phyloP scores from a whole-genome alignment of 2,888 invertebrate species.

The Zygogramma bicolorata region DNA sequence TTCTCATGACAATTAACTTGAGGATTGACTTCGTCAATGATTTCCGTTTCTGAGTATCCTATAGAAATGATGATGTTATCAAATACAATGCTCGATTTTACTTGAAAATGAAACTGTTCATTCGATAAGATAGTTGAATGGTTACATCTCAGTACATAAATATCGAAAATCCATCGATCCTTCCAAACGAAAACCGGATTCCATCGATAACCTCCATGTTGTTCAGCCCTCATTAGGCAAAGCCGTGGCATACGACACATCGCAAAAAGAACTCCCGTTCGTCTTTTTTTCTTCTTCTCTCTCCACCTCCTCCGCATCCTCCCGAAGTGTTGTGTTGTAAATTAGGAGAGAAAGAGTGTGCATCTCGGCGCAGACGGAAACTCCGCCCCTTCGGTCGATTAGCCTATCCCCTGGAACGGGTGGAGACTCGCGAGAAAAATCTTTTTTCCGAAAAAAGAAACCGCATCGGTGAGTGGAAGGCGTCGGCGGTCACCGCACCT shows the following conservation, averaged over 20 bases:
- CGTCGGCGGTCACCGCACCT: slow-evolving; percentile 65
- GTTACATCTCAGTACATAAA: neutral
- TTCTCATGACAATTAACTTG: too few species aligned
- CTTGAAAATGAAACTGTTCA: too few species aligned
- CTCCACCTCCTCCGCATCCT: slow-evolving; percentile 64
- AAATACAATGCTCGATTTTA: too few species aligned
- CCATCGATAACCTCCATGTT: slow-evolving; percentile 4
- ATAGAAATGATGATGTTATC: too few species aligned
- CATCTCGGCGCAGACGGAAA: slow-evolving; percentile 59
- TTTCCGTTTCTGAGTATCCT: too few species aligned
- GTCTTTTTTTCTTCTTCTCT: slow-evolving; percentile 54
- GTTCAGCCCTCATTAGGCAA: slow-evolving; percentile 13
- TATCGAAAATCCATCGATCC: neutral
- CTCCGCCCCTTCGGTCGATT: slow-evolving; percentile 66
- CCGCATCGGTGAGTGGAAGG: slow-evolving; percentile 64
- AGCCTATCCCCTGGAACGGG: slow-evolving; percentile 67
- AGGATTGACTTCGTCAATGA: too few species aligned
- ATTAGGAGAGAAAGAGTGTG: slow-evolving; percentile 38
- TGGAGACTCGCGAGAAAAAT: slow-evolving; percentile 69
- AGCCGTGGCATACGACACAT: slow-evolving; percentile 35
- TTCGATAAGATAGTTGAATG: neutral
- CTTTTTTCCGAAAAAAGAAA: slow-evolving; percentile 67
- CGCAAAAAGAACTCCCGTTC: slow-evolving; percentile 30
- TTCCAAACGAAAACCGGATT: neutral
- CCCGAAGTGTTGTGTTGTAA: slow-evolving; percentile 9